phyloP scores from a whole-genome alignment of 2,113 vertebrate species.

The Salvelinus alpinus region DNA sequence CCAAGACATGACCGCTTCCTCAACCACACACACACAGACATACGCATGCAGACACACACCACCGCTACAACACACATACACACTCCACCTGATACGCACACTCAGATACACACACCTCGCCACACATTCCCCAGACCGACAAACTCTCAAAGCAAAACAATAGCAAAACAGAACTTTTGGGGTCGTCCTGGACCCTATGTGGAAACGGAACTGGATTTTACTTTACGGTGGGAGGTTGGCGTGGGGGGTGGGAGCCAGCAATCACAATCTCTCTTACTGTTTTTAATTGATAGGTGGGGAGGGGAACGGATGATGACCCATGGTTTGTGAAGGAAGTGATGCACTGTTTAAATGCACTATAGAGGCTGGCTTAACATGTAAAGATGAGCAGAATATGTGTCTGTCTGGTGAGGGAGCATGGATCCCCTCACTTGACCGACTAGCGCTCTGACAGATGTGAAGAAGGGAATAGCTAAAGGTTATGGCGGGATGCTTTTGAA shows the following conservation, averaged over 20 bases:
- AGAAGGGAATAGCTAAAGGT: slow-evolving; percentile 4
- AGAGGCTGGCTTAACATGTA: slow-evolving; percentile 40
- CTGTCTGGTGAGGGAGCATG: slow-evolving; percentile 14
- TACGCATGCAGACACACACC: slow-evolving; percentile 4
- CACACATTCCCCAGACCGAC: neutral
- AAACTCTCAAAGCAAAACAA: slow-evolving; percentile 10
- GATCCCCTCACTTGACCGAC: slow-evolving; percentile 2
- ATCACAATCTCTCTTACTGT: slow-evolving; percentile 16
- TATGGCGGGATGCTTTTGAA: neutral
- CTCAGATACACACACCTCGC: neutral
- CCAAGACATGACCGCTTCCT: neutral
- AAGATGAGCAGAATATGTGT: slow-evolving; percentile 12
- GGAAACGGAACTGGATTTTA: neutral
- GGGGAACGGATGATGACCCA: neutral
- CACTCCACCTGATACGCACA: neutral
- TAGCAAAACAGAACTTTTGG: neutral
- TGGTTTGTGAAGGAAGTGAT: slow-evolving; percentile 39
- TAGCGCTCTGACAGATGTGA: neutral
- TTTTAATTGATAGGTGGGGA: slow-evolving; percentile 1
- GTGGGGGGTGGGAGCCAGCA: neutral
- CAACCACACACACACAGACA: neutral
- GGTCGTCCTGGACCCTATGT: neutral
- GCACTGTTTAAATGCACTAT: slow-evolving; percentile 57
- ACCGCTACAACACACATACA: neutral
- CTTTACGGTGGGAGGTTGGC: neutral